Evolutionary conservation across 2,888 invertebrate species (phyloP).

Genomic region (Alloscopus bannaensis): DNA sequence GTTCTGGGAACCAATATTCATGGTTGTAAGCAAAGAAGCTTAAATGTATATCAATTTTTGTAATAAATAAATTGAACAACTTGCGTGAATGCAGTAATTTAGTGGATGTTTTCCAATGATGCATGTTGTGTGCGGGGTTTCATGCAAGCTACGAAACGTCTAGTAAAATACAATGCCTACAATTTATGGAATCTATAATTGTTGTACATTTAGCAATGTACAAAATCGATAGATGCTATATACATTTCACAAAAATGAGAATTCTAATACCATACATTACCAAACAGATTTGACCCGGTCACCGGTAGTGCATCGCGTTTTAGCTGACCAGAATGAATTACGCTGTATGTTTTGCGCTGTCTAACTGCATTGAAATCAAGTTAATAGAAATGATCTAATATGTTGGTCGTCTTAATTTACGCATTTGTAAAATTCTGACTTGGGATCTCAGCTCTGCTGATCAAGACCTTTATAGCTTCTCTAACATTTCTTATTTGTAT

Average conservation of each 20-base stretch:
- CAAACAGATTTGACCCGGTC: background rate
- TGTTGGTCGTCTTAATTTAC: background rate
- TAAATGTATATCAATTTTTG: constrained; percentile 54
- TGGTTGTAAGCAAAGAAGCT: constrained; percentile 60
- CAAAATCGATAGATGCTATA: background rate
- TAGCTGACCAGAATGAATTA: no score
- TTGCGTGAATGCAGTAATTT: background rate
- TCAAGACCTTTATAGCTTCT: background rate
- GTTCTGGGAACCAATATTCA: constrained; percentile 52
- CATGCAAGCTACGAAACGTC: background rate
- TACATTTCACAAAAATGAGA: background rate
- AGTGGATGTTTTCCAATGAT: background rate
- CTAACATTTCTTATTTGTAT: background rate
- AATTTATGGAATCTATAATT: background rate
- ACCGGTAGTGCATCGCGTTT: no score
- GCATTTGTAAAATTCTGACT: background rate
- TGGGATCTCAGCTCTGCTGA: background rate
- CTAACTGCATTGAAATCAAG: background rate
- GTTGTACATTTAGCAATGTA: background rate
- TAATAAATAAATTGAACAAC: constrained; percentile 10
- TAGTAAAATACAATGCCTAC: background rate
- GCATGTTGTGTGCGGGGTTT: no score
- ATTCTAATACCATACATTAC: background rate
- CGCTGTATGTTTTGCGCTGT: no score
- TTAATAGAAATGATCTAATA: background rate